phyloP scores from a whole-genome alignment of 2,888 invertebrate species.

The Chelonus formosanus region DNA sequence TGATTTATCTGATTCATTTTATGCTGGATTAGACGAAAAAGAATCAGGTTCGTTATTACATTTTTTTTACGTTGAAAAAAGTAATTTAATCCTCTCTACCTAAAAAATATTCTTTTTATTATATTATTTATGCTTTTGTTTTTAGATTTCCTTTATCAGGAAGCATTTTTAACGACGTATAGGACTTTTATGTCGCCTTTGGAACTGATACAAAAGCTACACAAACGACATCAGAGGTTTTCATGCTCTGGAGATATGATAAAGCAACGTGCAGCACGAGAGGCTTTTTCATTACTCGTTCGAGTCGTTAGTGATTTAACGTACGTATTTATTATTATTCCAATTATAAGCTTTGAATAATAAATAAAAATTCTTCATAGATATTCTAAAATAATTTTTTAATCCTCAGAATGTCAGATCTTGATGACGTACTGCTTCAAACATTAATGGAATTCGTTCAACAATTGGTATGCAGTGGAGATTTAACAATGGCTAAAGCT shows the following conservation, averaged over 20 bases:
- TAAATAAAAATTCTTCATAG: too few relatives aligned
- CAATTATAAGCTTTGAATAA: neutral
- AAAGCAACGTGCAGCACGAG: slow-evolving; percentile 80
- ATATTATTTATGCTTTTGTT: slow-evolving; percentile 36
- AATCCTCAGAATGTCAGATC: slow-evolving; percentile 78
- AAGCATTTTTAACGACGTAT: slow-evolving; percentile 98
- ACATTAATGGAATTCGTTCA: slow-evolving; percentile 93
- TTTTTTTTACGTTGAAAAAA: neutral
- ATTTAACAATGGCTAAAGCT: slow-evolving; percentile 89
- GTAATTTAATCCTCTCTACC: neutral
- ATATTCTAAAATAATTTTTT: slow-evolving; percentile 12
- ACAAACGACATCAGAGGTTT: slow-evolving; percentile 80
- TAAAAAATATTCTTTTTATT: neutral
- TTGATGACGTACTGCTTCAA: slow-evolving; percentile 81
- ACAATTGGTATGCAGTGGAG: slow-evolving; percentile 90
- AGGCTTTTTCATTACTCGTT: slow-evolving; percentile 92
- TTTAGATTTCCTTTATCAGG: slow-evolving; percentile 91
- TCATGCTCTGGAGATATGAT: slow-evolving; percentile 74
- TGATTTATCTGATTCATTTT: slow-evolving; percentile 43
- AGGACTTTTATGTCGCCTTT: slow-evolving; percentile 91
- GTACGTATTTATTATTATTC: slow-evolving; percentile 70
- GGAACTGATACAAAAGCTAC: slow-evolving; percentile 85
- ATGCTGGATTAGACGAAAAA: slow-evolving; percentile 63
- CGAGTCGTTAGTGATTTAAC: slow-evolving; percentile 95
- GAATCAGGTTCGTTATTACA: slow-evolving; percentile 64